A percentile compares a stretch with the other conserved stretches of the same genome.
Evolutionary conservation across 2,797 vertebrate genomes (phyloP).

Genomic region (Peromyscus eremicus): DNA sequence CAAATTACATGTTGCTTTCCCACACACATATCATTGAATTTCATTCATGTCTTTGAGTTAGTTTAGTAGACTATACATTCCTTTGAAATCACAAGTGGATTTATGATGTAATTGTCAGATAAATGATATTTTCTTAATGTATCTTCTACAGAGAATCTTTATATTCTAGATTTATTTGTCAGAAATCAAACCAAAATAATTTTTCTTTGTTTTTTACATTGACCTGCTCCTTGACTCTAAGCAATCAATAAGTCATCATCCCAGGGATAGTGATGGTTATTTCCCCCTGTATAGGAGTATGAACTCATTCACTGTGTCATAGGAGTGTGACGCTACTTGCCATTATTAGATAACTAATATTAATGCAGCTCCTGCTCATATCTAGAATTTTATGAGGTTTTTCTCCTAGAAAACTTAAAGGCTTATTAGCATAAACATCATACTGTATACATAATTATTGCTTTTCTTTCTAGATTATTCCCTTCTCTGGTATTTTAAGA

Average conservation of each 20-base stretch:
- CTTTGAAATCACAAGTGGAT: constrained; percentile 28
- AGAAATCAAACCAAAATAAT: not conserved
- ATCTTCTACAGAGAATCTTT: not conserved
- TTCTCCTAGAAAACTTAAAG: not conserved
- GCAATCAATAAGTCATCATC: constrained; percentile 16
- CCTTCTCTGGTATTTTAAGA: not conserved
- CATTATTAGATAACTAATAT: not conserved
- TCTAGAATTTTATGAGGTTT: not conserved
- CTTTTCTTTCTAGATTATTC: not conserved
- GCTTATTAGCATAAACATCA: not conserved
- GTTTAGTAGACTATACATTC: not conserved
- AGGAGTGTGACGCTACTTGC: not conserved
- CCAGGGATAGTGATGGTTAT: not conserved
- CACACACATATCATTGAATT: not conserved
- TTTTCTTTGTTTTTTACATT: not conserved
- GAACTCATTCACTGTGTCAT: not conserved
- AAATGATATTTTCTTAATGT: constrained; percentile 6
- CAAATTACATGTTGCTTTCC: not conserved
- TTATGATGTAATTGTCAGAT: not conserved
- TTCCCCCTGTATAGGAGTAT: not conserved
- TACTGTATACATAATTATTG: not conserved
- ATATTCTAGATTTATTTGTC: constrained; percentile 41
- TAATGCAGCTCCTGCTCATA: not conserved
- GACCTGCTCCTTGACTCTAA: not conserved
- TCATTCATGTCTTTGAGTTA: not conserved